phyloP scores from a whole-genome alignment of 2,113 vertebrate species.

The Aldabrachelys gigantea region DNA sequence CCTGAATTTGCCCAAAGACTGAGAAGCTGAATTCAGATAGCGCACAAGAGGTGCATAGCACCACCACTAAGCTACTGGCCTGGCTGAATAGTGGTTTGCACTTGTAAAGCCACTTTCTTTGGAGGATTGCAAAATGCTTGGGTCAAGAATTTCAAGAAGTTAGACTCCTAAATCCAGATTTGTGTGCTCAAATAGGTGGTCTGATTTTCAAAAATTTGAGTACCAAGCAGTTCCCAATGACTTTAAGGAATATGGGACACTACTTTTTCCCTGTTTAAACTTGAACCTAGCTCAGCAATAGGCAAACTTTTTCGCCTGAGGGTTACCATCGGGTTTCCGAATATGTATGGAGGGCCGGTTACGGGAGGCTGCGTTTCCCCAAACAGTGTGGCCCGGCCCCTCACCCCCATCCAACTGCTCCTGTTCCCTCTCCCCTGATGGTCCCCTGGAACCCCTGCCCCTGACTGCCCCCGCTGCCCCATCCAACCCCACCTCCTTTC shows the following conservation, averaged over 20 bases:
- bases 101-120: not conserved
- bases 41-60: rapidly evolving
- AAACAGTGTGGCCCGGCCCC: too few relatives aligned
- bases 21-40: not conserved
- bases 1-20: slow-evolving; percentile 2
- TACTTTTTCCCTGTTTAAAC: not conserved
- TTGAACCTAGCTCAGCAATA: not conserved
- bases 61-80: not conserved
- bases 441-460: too few relatives aligned
- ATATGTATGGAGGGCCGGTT: too few relatives aligned
- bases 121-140: not conserved
- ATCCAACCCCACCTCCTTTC: too few relatives aligned
- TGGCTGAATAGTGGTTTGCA: rapidly evolving
- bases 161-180: rapidly evolving
- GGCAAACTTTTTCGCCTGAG: too few relatives aligned
- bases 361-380: too few relatives aligned
- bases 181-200: not conserved
- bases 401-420: too few relatives aligned
- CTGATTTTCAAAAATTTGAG: not conserved
- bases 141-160: not conserved
- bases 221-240: not conserved
- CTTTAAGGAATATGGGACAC: rapidly evolving
- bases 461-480: too few relatives aligned
- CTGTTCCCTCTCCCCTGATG: too few relatives aligned
- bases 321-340: too few relatives aligned